Conservation (phyloP, 2,888 invertebrate species). For the Norana najaformis region DNA sequence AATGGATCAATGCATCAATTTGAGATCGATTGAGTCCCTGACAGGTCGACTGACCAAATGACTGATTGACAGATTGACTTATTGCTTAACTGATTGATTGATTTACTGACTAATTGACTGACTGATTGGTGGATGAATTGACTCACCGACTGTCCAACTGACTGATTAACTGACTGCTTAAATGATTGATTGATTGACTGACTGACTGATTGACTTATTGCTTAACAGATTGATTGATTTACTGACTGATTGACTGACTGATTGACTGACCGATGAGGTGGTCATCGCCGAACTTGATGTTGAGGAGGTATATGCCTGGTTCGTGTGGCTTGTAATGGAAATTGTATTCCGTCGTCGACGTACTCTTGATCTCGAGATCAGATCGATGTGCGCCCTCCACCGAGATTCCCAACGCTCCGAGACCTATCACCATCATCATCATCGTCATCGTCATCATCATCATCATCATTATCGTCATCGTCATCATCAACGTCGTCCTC, state of each 20-base stretch:
- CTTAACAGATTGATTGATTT: no score
- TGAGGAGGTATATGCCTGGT: constrained; percentile 93
- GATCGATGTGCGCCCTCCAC: constrained; percentile 95
- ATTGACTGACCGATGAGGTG: constrained; percentile 53
- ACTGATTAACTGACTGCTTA: neutral
- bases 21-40: no score
- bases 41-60: no score
- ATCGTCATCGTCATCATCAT: neutral
- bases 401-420: constrained; percentile 86
- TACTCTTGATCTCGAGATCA: constrained; percentile 69
- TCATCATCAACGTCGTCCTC: neutral
- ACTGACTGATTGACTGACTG: no score
- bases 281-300: constrained; percentile 86
- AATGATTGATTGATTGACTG: no score
- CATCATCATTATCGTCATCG: neutral
- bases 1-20: no score
- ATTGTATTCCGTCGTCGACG: constrained; percentile 69
- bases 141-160: neutral
- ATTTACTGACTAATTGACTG: neutral
- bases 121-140: no score
- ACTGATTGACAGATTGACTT: no score
- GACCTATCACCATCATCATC: constrained; percentile 66
- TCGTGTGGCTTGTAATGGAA: constrained; percentile 86
- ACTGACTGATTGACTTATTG: neutral
- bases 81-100: neutral